Evolutionary conservation across 2,888 invertebrate genomes (phyloP).

Genomic region (Nymphalis c-album): DNA sequence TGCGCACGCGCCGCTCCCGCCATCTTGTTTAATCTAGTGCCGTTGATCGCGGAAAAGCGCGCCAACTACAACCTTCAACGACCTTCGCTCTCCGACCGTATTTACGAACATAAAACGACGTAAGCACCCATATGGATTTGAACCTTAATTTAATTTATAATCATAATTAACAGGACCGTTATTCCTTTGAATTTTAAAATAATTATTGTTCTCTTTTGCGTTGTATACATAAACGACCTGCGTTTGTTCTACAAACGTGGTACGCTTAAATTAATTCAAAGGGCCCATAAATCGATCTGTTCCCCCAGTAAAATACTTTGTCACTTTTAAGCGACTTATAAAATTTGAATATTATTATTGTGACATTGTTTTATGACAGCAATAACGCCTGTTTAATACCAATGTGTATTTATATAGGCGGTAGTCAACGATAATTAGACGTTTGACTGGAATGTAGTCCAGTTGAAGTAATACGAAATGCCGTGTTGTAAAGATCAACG

Average conservation of each 20-base stretch:
- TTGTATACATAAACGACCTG: constrained; percentile 47
- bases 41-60: constrained; percentile 81
- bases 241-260: constrained; percentile 64
- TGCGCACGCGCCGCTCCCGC: constrained; percentile 79
- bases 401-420: constrained; percentile 34
- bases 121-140: constrained; percentile 36
- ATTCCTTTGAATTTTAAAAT: constrained; percentile 41
- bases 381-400: constrained; percentile 37
- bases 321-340: constrained; percentile 54
- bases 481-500: constrained; percentile 34
- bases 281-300: constrained; percentile 66
- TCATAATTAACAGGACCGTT: constrained; percentile 37
- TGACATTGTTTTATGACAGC: constrained; percentile 43
- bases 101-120: constrained; percentile 52
- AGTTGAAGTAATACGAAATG: constrained; percentile 26
- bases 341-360: constrained; percentile 41
- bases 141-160: constrained; percentile 30
- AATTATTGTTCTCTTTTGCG: constrained; percentile 27
- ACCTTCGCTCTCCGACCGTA: constrained; percentile 80
- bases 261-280: constrained; percentile 66
- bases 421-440: constrained; percentile 33
- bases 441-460: constrained; percentile 34
- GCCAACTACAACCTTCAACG: constrained; percentile 82
- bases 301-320: constrained; percentile 59
- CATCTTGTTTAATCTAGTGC: constrained; percentile 80